Evolutionary conservation across 2,888 invertebrate species (phyloP).

Genomic region (Drosophila suboccidentalis): DNA sequence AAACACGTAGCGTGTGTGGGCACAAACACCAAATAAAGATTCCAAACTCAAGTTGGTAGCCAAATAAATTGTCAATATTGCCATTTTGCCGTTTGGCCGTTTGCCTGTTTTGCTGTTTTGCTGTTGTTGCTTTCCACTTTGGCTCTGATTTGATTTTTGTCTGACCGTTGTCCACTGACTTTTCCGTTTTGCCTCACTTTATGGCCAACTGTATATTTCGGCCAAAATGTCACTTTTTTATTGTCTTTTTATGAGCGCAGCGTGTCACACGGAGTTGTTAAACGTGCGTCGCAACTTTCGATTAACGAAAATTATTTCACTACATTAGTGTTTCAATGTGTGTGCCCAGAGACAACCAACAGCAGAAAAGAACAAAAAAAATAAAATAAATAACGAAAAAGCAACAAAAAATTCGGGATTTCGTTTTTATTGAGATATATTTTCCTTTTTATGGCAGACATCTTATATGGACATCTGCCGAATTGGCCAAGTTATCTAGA

Average conservation of each 20-base stretch:
- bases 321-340: slow-evolving; percentile 70
- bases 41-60: slow-evolving; percentile 61
- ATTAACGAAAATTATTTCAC: slow-evolving; percentile 80
- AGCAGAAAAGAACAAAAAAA: slow-evolving; percentile 6
- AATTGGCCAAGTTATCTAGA: slow-evolving; percentile 47
- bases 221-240: slow-evolving; percentile 80
- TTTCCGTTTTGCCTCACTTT: slow-evolving; percentile 49
- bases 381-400: slow-evolving; percentile 8
- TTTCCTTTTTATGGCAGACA: slow-evolving; percentile 51
- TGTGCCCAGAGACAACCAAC: slow-evolving; percentile 30
- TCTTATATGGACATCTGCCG: slow-evolving; percentile 21
- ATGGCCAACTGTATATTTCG: slow-evolving; percentile 60
- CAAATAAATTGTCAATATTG: slow-evolving; percentile 75
- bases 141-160: slow-evolving; percentile 70
- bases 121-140: slow-evolving; percentile 62
- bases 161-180: slow-evolving; percentile 32
- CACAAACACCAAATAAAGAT: slow-evolving; percentile 53
- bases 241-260: slow-evolving; percentile 77
- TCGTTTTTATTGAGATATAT: slow-evolving; percentile 60
- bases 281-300: slow-evolving; percentile 78
- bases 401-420: slow-evolving; percentile 45
- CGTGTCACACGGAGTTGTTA: slow-evolving; percentile 67
- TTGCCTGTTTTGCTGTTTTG: slow-evolving; percentile 23
- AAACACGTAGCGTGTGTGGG: slow-evolving; percentile 57
- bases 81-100: slow-evolving; percentile 43